Evolutionary conservation across 2,113 vertebrate species (phyloP).

Genomic region (Hypocryptadius cinnamomeus): DNA sequence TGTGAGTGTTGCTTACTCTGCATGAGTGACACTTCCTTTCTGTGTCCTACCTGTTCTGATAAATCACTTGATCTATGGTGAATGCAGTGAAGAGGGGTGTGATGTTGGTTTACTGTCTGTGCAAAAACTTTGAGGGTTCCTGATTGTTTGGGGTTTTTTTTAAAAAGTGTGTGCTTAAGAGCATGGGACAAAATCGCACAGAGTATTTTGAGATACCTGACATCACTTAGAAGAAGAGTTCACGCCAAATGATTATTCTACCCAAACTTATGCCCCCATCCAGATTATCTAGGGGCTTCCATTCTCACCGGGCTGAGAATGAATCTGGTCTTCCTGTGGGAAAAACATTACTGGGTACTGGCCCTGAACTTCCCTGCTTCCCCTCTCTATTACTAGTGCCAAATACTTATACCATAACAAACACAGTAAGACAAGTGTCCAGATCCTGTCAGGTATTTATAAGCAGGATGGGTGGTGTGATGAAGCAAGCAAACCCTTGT

Average conservation of each 20-base stretch:
- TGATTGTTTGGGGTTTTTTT: neutral
- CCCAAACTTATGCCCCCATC: neutral
- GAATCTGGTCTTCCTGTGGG: neutral
- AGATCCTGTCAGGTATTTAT: neutral
- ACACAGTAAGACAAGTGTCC: neutral
- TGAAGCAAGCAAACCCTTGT: neutral
- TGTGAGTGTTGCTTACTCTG: slow-evolving; percentile 70
- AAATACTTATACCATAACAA: neutral
- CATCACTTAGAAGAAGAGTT: neutral
- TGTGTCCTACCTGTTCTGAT: neutral
- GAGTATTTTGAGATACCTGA: neutral
- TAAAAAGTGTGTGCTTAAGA: neutral
- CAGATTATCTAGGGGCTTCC: neutral
- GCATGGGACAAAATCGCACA: neutral
- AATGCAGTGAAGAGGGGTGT: neutral
- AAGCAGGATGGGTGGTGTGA: neutral
- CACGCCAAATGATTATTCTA: neutral
- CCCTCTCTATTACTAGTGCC: neutral
- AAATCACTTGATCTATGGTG: neutral
- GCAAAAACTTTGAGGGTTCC: neutral
- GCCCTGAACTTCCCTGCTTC: neutral
- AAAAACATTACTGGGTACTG: neutral
- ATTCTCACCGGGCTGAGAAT: neutral
- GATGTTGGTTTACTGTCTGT: neutral
- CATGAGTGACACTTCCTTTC: neutral